phyloP scores from a whole-genome alignment of 2,113 vertebrate genomes.

The Catharus bicknelli region DNA sequence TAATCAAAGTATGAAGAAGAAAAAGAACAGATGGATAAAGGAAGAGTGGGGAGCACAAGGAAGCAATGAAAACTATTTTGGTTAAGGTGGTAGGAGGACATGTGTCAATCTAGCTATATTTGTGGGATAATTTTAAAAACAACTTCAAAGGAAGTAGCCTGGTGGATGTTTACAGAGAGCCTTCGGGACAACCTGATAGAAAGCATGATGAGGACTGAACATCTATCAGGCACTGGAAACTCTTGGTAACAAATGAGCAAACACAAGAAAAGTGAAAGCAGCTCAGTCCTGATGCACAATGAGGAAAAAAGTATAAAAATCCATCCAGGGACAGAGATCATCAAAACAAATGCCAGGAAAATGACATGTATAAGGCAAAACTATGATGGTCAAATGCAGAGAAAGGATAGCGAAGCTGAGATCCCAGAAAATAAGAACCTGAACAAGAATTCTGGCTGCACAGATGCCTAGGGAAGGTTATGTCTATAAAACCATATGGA shows the following conservation, averaged over 20 bases:
- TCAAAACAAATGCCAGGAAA: not conserved
- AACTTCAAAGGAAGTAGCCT: conserved; percentile 12
- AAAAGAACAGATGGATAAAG: conserved; percentile 56
- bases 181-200: not conserved
- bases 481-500: not conserved
- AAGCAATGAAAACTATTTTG: conserved; percentile 50
- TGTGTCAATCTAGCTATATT: conserved; percentile 43
- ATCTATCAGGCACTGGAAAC: not conserved
- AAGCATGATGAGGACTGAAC: not conserved
- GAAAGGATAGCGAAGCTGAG: not conserved
- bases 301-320: not conserved
- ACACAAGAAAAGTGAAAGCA: not conserved
- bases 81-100: conserved; percentile 52
- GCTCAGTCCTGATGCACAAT: not conserved
- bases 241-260: conserved; percentile 29
- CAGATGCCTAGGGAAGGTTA: not conserved
- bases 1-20: not conserved
- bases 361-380: not conserved
- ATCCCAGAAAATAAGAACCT: not conserved
- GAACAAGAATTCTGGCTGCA: not conserved
- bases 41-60: conserved; percentile 29
- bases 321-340: not conserved
- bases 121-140: not conserved
- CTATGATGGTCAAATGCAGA: not conserved
- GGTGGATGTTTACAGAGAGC: conserved; percentile 24